Percentiles rank a stretch among this genome's conserved stretches.
phyloP scores from a whole-genome alignment of 2,888 invertebrate species.

The Tholera decimalis region DNA sequence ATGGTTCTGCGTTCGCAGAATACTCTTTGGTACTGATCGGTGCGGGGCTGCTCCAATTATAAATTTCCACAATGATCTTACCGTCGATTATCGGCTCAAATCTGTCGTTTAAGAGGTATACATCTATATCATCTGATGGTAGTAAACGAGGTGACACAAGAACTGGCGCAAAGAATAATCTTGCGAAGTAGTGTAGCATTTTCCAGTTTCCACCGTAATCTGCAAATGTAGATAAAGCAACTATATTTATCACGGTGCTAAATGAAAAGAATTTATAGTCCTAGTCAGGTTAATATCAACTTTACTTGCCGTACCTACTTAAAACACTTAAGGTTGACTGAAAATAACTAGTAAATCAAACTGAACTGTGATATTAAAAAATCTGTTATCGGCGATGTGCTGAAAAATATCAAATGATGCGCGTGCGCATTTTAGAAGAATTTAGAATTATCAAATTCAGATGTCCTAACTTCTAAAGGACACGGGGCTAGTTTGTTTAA shows the following conservation, averaged over 20 bases:
- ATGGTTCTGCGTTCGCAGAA: constrained; percentile 69
- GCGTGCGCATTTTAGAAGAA: too few relatives aligned
- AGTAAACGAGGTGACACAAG: constrained; percentile 92
- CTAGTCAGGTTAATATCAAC: too few relatives aligned
- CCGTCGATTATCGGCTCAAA: constrained; percentile 84
- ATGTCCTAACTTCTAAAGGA: too few relatives aligned
- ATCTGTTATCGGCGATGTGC: too few relatives aligned
- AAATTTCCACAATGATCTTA: constrained; percentile 90
- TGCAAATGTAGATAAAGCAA: constrained; percentile 73
- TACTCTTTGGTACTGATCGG: constrained; percentile 78
- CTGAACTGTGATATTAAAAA: too few relatives aligned
- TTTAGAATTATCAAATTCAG: too few relatives aligned
- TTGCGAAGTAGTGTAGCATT: constrained; percentile 97
- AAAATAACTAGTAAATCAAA: too few relatives aligned
- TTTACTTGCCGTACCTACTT: background rate
- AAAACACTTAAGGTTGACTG: too few relatives aligned
- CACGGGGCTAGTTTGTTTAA: too few relatives aligned
- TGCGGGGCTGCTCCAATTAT: constrained; percentile 90
- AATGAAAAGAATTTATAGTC: too few relatives aligned
- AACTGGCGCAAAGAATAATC: constrained; percentile 95
- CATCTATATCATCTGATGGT: constrained; percentile 87
- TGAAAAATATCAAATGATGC: background rate
- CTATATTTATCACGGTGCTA: background rate
- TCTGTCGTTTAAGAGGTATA: constrained; percentile 93
- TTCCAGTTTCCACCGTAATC: constrained; percentile 96